Conservation (phyloP, 2,888 invertebrate genomes). For the Drosophila meridiana region DNA sequence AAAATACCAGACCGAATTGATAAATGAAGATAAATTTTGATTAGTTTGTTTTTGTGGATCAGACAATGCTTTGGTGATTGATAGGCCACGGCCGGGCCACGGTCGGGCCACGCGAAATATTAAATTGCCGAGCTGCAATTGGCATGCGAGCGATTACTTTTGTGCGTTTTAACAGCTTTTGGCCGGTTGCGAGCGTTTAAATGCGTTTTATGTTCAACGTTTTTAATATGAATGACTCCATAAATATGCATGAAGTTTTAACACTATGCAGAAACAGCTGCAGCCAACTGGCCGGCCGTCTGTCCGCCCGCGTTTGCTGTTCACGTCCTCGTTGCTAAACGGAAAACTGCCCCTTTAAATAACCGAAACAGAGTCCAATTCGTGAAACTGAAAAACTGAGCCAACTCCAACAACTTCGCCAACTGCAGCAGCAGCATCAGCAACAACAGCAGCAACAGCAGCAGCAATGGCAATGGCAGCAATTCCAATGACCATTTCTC, state of each 20-base stretch:
- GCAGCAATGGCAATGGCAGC: conserved; percentile 31
- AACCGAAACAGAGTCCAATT: conserved; percentile 74
- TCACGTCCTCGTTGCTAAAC: conserved; percentile 40
- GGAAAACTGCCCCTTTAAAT: conserved; percentile 75
- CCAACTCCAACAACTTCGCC: conserved; percentile 28
- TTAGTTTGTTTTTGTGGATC: conserved; percentile 12
- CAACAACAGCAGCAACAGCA: conserved; percentile 20
- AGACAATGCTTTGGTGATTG: conserved; percentile 32
- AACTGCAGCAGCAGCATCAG: conserved; percentile 22
- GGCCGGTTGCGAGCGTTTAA: conserved; percentile 60
- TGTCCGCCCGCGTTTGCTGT: not conserved
- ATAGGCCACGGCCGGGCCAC: conserved; percentile 18
- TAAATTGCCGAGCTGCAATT: conserved; percentile 43
- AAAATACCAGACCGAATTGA: conserved; percentile 21
- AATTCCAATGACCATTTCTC: conserved; percentile 66
- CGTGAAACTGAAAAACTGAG: conserved; percentile 40
- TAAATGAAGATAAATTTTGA: conserved; percentile 37
- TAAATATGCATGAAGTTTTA: conserved; percentile 80
- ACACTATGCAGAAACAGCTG: conserved; percentile 77
- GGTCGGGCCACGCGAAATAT: conserved; percentile 6
- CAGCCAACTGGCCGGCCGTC: conserved; percentile 28
- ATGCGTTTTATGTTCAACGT: conserved; percentile 69
- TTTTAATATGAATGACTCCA: conserved; percentile 80
- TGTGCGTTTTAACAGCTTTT: conserved; percentile 54
- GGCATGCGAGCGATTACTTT: conserved; percentile 51